phyloP scores from a whole-genome alignment of 2,113 vertebrate genomes.

The Polypterus senegalus region DNA sequence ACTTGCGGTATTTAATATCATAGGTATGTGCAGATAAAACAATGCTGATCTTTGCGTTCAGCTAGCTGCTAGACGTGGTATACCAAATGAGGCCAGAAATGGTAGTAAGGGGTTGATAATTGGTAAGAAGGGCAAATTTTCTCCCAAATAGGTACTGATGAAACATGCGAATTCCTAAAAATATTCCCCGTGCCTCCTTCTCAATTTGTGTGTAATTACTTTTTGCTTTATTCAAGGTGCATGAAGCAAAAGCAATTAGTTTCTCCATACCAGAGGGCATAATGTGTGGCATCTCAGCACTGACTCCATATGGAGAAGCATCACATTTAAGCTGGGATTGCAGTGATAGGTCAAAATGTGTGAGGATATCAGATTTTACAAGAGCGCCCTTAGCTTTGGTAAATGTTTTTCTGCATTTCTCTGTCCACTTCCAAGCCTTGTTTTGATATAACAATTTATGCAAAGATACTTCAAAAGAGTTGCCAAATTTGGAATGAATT shows the following conservation, averaged over 20 bases:
- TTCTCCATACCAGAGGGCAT: conserved; percentile 7
- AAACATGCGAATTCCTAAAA: conserved; percentile 5
- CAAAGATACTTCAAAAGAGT: background rate
- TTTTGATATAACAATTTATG: background rate
- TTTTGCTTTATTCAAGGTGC: conserved; percentile 1
- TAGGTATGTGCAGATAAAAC: background rate
- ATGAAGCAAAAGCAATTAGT: conserved; percentile 4
- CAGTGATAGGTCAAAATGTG: conserved; percentile 5
- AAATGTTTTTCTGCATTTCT: background rate
- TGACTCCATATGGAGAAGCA: conserved; percentile 5
- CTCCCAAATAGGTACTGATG: conserved; percentile 2
- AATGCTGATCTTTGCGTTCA: background rate
- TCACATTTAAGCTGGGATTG: conserved; percentile 3
- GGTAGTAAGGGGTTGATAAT: conserved; percentile 1
- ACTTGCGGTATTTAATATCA: conserved; percentile 1
- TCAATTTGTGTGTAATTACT: conserved; percentile 7
- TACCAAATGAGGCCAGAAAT: background rate
- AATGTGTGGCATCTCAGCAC: conserved; percentile 6
- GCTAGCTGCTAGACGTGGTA: background rate
- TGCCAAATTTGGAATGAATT: background rate
- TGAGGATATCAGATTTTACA: background rate
- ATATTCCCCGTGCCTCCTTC: background rate
- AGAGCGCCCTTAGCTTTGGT: background rate
- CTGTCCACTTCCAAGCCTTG: conserved; percentile 3
- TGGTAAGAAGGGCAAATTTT: conserved; percentile 3